These are phyloP conservation scores for Drosophila nigrodunni DNA, from an alignment of 1,140 invertebrate genomes.

Conservation along the genomic window DNA sequence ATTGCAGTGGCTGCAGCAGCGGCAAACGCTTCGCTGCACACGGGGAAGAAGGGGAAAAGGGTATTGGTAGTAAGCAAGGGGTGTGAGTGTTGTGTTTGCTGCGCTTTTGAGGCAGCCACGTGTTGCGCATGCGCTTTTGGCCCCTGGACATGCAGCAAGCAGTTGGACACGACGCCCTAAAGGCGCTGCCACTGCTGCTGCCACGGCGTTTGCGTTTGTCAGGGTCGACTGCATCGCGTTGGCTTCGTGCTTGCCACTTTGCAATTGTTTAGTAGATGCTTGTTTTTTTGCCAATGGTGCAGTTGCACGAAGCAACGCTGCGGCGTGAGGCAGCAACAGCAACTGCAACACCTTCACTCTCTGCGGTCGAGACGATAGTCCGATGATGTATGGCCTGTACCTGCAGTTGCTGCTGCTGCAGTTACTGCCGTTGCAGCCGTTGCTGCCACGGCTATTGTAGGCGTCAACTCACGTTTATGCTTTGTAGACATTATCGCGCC, in stretches of 20 bases:
- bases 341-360: conserved; percentile 75
- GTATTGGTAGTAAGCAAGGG: background rate
- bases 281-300: conserved; percentile 19
- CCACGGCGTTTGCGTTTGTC: conserved; percentile 72
- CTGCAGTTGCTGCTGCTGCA: conserved; percentile 8
- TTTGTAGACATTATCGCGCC: conserved; percentile 83
- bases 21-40: conserved; percentile 63
- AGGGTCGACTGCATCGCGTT: conserved; percentile 75
- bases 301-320: conserved; percentile 50
- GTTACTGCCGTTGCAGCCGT: background rate
- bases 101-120: conserved; percentile 59
- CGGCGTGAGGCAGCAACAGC: conserved; percentile 59
- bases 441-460: conserved; percentile 66
- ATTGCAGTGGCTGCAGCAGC: conserved; percentile 61
- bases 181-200: conserved; percentile 1
- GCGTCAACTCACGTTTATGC: conserved; percentile 84
- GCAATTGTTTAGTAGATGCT: conserved; percentile 62
- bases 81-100: conserved; percentile 33
- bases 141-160: conserved; percentile 57
- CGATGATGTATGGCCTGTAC: conserved; percentile 74
- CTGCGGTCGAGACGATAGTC: conserved; percentile 63
- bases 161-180: conserved; percentile 74
- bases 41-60: conserved; percentile 23
- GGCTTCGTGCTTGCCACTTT: conserved; percentile 70
- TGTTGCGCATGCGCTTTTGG: conserved; percentile 78